These are phyloP conservation scores for Odontesthes bonariensis DNA, from an alignment of 2,113 vertebrate species.

Conservation along the genomic window DNA sequence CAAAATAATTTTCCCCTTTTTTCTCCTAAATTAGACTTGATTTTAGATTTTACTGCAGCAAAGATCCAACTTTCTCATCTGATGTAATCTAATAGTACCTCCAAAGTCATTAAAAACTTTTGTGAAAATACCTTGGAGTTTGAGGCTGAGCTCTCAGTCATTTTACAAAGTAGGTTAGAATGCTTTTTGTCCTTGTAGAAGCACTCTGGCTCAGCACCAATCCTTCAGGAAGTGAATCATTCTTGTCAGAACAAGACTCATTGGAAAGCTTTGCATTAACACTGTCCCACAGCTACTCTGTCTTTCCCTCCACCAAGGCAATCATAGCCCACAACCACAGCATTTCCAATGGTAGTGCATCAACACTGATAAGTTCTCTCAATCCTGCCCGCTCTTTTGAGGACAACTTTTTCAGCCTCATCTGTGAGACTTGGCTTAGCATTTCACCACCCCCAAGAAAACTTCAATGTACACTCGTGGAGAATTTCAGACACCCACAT, in stretches of 20 bases:
- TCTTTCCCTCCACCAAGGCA: constrained; percentile 56
- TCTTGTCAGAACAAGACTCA: constrained; percentile 63
- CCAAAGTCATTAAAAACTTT: constrained; percentile 43
- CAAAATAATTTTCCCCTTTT: neutral
- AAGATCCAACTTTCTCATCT: constrained; percentile 14
- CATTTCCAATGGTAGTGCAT: constrained; percentile 47
- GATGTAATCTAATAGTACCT: constrained; percentile 26
- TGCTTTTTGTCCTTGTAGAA: constrained; percentile 76
- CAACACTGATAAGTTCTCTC: constrained; percentile 41
- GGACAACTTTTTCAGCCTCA: constrained; percentile 24
- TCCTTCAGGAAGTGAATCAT: constrained; percentile 71
- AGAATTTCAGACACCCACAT: constrained; percentile 49
- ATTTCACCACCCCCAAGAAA: constrained; percentile 2
- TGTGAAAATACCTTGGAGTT: constrained; percentile 49
- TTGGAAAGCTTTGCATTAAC: constrained; percentile 63
- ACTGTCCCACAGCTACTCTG: constrained; percentile 53
- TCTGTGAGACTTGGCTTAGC: constrained; percentile 23
- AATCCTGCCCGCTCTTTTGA: constrained; percentile 24
- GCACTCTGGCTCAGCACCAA: constrained; percentile 62
- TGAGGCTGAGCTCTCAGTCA: constrained; percentile 53
- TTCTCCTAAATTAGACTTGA: neutral
- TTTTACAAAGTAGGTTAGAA: constrained; percentile 62
- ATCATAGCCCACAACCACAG: constrained; percentile 52
- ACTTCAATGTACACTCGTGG: constrained; percentile 26
- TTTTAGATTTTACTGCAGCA: constrained; percentile 1